Evolutionary conservation across 2,888 invertebrate genomes (phyloP), one percentile per base, ranked within the genome.

Genomic region (Andrena flavipes): DNA sequence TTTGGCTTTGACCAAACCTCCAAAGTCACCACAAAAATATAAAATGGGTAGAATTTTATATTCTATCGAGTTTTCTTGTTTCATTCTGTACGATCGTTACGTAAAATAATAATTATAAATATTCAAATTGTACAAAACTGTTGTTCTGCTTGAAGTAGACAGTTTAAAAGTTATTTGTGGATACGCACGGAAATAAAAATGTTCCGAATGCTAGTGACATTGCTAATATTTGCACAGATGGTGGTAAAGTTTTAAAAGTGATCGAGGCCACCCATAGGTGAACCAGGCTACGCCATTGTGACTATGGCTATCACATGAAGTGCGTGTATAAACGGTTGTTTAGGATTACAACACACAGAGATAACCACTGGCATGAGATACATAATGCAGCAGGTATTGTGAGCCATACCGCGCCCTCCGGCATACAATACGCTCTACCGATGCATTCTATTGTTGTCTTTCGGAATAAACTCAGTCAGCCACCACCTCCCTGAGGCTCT

Each of bases 361-460:
- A 88, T 85, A 87, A 85, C 88, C 83, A 88, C 86, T 80, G 80
- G 85, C 86, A 85, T 82, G 89, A 90, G 90, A 93, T 93, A 92
- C 92, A 93, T 93, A 92, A 93, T 93, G 92, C 93, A 93, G 90
- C 69, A 92, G 92, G 91, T 90, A 92, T 92, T 93, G 92, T 93
- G 87, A 87, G 88, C 88, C 87, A 85, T 85, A 90, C 89, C 88
- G 87, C 89, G 87, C 90, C 91, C 88, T 89, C 86, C 87, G 90
- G 91, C 91, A 91, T 92, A 92, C 92, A 91, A 92, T 91, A 88
- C 90, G 82, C 87, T 84, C 87, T 87, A 87, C 88, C 90, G 89
- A 91, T 90, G 89, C 89, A 91, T 91, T 90, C 91, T 90, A 91
- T 91, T 91, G 91, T 91, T 91, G 91, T 90, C 91, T 90, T 89